Base-by-base conservation (phyloP, 2,888 invertebrate species). In the Amiota communis region DNA sequence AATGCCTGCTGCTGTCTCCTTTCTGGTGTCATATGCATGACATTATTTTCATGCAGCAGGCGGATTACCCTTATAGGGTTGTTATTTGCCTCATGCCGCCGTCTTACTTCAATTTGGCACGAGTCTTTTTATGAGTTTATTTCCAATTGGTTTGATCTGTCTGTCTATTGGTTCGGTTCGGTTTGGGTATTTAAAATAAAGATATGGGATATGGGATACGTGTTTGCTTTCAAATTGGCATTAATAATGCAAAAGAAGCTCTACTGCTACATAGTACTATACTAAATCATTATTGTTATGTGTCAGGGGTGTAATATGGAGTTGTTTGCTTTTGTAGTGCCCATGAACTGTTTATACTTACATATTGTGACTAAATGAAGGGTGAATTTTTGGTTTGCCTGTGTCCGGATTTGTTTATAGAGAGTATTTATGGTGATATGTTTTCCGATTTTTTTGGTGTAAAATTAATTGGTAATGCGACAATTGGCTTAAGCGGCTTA, bases 181-280 rank as follows among this genome's bases (percentile, higher is more conserved):
- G 23, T 23, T 23, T 23, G 3, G 23, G 23, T 36, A 36, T 36
- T 36, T 36, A 36, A 36, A 36, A 36, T 36, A 2, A 36, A 36
- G 36, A 36, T 36, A 36, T 36, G 36, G 36, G 36, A 36, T 36
- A 36, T 36, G 36, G 53, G n/a, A 53, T 53, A 8, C 53, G 12
- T 53, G 53, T 53, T 53, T 53, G 53, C 15, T 53, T 53, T 53
- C 59, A 59, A 59, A 59, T 59, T 59, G 59, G 20, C 23, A 59
- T 59, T 59, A 59, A 59, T 59, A 59, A 53, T 53, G 53, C 59
- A 20, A 10, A n/a, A 12, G 59, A n/a, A 59, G 59, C 59, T 17
- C n/a, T 59, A 59, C 15, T 3, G 36, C 36, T 36, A 36, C 36
- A 36, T 0, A n/a, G n/a, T n/a, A n/a, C n/a, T n/a, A 36, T 36